These are phyloP conservation scores for Hydroisotoma schaefferi DNA, from an alignment of 2,888 invertebrate genomes.

Conservation along the genomic window DNA sequence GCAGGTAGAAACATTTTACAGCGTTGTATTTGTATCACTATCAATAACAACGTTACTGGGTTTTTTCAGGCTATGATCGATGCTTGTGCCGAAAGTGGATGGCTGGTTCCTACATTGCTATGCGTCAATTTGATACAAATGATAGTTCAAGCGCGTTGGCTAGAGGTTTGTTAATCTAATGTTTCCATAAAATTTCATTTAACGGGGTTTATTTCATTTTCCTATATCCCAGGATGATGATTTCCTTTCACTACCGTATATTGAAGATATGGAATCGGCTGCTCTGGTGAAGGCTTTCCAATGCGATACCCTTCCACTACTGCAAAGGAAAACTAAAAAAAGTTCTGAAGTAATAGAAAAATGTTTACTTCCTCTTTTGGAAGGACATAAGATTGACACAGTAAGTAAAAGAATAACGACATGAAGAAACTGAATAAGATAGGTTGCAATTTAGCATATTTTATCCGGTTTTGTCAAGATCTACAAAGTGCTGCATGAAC, in stretches of 20 bases:
- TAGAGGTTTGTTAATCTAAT: slow-evolving; percentile 53
- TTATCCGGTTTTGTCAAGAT: slow-evolving; percentile 50
- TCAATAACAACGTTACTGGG: too few relatives aligned
- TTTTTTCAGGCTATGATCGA: slow-evolving; percentile 87
- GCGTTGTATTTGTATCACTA: too few relatives aligned
- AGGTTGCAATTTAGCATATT: too few relatives aligned
- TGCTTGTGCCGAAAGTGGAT: slow-evolving; percentile 82
- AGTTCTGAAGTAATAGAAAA: slow-evolving; percentile 31
- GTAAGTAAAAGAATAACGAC: too few relatives aligned
- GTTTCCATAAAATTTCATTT: neutral
- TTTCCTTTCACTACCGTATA: slow-evolving; percentile 71
- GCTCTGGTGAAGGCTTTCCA: slow-evolving; percentile 30
- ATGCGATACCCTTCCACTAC: slow-evolving; percentile 37
- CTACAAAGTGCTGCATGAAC: slow-evolving; percentile 50
- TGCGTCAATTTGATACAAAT: slow-evolving; percentile 80
- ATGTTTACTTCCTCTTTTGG: slow-evolving; percentile 26
- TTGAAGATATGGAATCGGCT: slow-evolving; percentile 61
- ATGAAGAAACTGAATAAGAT: too few relatives aligned
- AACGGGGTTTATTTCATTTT: neutral
- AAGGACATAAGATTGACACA: slow-evolving; percentile 34
- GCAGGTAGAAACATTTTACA: too few relatives aligned
- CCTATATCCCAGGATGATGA: slow-evolving; percentile 61
- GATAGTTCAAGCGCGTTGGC: slow-evolving; percentile 86
- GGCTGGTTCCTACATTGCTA: slow-evolving; percentile 75
- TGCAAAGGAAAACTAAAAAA: slow-evolving; percentile 39